phyloP scores from a whole-genome alignment of 1,140 invertebrate species.

The Drosophila kikkawai region DNA sequence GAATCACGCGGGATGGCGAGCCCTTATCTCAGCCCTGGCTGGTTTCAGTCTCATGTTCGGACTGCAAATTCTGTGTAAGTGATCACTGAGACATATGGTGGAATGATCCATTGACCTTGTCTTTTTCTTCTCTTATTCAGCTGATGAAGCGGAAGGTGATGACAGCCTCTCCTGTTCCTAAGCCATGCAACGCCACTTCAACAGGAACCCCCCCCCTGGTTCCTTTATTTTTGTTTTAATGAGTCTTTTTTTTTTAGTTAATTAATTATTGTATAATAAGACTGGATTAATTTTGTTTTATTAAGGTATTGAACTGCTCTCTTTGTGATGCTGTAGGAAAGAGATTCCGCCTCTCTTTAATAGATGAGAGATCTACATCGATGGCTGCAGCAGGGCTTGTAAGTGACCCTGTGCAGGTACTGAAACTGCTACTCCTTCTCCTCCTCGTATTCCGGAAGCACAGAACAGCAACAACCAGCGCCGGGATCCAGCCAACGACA shows the following conservation, averaged over 20 bases:
- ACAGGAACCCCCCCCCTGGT: background rate
- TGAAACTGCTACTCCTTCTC: too few relatives aligned
- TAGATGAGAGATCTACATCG: too few relatives aligned
- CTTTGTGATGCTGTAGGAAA: too few relatives aligned
- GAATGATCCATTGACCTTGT: background rate
- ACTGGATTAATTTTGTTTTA: background rate
- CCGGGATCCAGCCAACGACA: too few relatives aligned
- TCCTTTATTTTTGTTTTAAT: too few relatives aligned
- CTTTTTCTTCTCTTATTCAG: slow-evolving; percentile 30
- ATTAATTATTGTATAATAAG: too few relatives aligned
- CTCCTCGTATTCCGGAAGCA: too few relatives aligned
- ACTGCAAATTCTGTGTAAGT: slow-evolving; percentile 91
- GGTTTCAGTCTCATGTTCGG: slow-evolving; percentile 92
- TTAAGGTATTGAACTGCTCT: background rate
- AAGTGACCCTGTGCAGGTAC: too few relatives aligned
- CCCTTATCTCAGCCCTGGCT: slow-evolving; percentile 89
- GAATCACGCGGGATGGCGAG: slow-evolving; percentile 90
- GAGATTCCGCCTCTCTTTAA: too few relatives aligned
- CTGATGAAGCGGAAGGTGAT: slow-evolving; percentile 69
- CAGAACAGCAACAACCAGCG: too few relatives aligned
- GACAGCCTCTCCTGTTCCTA: slow-evolving; percentile 59
- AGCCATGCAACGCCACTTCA: background rate
- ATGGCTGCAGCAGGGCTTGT: too few relatives aligned
- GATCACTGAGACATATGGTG: background rate
- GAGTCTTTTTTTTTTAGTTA: too few relatives aligned